Evolutionary conservation across 2,113 vertebrate species (phyloP).

Genomic region (Ictidomys tridecemlineatus): DNA sequence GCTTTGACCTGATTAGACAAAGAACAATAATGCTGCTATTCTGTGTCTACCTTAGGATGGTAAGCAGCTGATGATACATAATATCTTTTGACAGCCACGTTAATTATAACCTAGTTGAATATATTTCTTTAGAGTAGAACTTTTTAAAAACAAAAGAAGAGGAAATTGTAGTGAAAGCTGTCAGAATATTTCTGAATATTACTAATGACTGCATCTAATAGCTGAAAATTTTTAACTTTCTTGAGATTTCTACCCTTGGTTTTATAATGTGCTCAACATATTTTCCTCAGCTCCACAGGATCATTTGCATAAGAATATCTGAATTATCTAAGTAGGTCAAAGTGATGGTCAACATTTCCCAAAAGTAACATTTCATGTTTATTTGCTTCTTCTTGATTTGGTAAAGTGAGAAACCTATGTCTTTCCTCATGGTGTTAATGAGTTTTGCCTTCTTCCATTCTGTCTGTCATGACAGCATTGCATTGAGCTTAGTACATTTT

Average conservation of each 20-base stretch:
- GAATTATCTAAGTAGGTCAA: conserved; percentile 67
- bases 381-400: conserved; percentile 55
- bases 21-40: conserved; percentile 89
- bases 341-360: conserved; percentile 13
- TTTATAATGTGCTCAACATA: conserved; percentile 42
- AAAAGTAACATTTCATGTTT: background rate
- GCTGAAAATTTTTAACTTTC: conserved; percentile 63
- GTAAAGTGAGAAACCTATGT: conserved; percentile 63
- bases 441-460: conserved; percentile 61
- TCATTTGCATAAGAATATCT: conserved; percentile 31
- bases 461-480: conserved; percentile 46
- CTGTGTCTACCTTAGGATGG: conserved; percentile 90
- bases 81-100: conserved; percentile 94
- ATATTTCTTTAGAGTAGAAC: conserved; percentile 88
- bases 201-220: conserved; percentile 82
- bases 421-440: conserved; percentile 25
- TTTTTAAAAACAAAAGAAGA: conserved; percentile 85
- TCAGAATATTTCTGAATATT: conserved; percentile 91
- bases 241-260: background rate
- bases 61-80: conserved; percentile 91
- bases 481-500: conserved; percentile 19
- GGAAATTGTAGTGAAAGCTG: conserved; percentile 91
- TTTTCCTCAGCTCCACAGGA: background rate
- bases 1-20: conserved; percentile 93
- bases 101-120: conserved; percentile 95